phyloP scores from a whole-genome alignment of 2,797 vertebrate species.

The Gallinago nigripennis region DNA sequence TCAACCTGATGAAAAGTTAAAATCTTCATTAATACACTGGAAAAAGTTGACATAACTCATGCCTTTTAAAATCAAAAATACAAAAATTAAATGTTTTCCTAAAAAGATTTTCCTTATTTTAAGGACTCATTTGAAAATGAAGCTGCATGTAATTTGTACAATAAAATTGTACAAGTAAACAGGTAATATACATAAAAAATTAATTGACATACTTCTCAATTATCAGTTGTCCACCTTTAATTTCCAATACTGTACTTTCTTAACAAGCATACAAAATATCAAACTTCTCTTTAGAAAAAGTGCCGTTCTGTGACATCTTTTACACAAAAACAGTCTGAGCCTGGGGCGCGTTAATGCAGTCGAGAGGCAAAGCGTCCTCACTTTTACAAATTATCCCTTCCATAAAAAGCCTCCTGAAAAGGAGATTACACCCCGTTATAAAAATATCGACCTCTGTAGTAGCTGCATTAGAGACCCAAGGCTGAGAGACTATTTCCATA shows the following conservation, averaged over 20 bases:
- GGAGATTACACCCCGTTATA: constrained; percentile 72
- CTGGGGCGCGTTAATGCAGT: constrained; percentile 78
- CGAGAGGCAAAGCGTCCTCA: constrained; percentile 77
- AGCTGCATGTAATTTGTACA: constrained; percentile 97
- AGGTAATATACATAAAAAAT: constrained; percentile 97
- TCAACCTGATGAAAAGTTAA: constrained; percentile 95
- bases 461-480: constrained; percentile 76
- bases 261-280: constrained; percentile 87
- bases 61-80: constrained; percentile 98
- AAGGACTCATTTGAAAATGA: constrained; percentile 94
- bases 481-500: constrained; percentile 75
- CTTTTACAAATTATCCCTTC: constrained; percentile 74
- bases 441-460: constrained; percentile 76
- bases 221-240: constrained; percentile 86
- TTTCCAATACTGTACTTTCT: constrained; percentile 87
- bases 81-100: constrained; percentile 91
- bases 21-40: constrained; percentile 99
- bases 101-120: constrained; percentile 95
- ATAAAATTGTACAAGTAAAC: constrained; percentile 96
- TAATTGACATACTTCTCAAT: constrained; percentile 90
- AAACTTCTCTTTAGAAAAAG: constrained; percentile 89
- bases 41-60: constrained; percentile 97
- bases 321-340: constrained; percentile 81
- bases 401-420: constrained; percentile 75
- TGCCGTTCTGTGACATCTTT: constrained; percentile 84